Evolutionary conservation across 2,113 vertebrate species (phyloP), one percentile per base, ranked within the genome.

Genomic region (Triplophysa tibetana): DNA sequence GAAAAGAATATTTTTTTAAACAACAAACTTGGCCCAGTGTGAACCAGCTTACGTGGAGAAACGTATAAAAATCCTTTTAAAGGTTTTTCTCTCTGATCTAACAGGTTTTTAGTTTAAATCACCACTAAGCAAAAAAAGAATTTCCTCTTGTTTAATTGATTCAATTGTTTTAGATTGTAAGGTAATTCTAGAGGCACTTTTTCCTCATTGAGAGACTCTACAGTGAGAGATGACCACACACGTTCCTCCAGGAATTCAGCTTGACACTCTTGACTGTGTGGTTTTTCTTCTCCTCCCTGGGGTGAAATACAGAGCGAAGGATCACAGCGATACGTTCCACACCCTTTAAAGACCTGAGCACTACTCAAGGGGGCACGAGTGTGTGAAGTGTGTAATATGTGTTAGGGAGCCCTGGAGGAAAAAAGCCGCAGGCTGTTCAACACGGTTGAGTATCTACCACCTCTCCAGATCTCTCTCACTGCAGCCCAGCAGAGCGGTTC

Each of bases 401-500:
- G 77, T 85, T 72, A 80, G 80, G 62, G 72, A 82, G 67, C 83
- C 80, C 80, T 82, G 68, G 77, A 85, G 80, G 75, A 65, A 85
- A 52, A 79, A 85, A 82, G 77, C 80, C 72, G 81, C 80, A 73
- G 83, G 83, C 83, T 82, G 77, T 82, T 84, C 63, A 83, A 81
- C 78, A 73, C 62, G 26, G 78, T 60, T 26, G 74, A 62, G 60
- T 78, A 16, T 72, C 26, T 21, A 56, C 70, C 69, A 67, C 58
- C 74, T 52, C 41, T 23, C 23, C 12, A 11, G 23, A 21, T 75
- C 16, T 26, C 66, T 63, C 74, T 78, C 70, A 11, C 52, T 60
- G 61, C 61, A 69, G 85, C 72, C 77, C 85, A 85, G 76, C 83
- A 81, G 88, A 88, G 86, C 24, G 41, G 86, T 82, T 85, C 89